phyloP scores from a whole-genome alignment of 2,888 invertebrate genomes.

The Andrena fulva region DNA sequence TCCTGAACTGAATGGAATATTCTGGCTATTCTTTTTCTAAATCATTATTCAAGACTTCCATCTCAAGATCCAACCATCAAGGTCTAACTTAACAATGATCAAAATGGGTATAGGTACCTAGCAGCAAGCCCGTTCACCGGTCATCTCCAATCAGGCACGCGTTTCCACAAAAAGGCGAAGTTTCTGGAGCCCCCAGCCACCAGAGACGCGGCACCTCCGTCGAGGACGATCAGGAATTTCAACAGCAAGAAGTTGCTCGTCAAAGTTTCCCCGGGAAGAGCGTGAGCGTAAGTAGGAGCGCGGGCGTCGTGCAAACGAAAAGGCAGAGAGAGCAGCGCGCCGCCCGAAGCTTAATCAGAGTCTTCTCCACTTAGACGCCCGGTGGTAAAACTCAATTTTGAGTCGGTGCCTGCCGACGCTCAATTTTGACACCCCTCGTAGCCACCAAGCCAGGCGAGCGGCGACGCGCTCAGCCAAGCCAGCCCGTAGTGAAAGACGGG shows the following conservation, averaged over 20 bases:
- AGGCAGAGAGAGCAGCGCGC: constrained; percentile 74
- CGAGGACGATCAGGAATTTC: constrained; percentile 34
- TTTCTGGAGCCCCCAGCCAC: neutral
- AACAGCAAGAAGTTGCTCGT: constrained; percentile 34
- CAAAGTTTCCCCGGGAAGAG: constrained; percentile 64
- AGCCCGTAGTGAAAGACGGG: constrained; percentile 34
- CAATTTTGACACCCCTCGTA: constrained; percentile 83
- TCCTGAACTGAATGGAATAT: neutral
- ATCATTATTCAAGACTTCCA: neutral
- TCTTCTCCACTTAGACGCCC: constrained; percentile 81
- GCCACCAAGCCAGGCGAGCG: constrained; percentile 71
- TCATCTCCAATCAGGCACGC: neutral
- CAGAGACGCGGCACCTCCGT: neutral
- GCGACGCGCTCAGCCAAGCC: neutral
- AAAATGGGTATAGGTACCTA: neutral
- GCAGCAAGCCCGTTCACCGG: too few relatives aligned
- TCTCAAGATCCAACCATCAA: too few relatives aligned
- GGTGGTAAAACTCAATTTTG: constrained; percentile 84
- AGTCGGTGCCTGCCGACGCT: constrained; percentile 78
- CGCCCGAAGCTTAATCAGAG: constrained; percentile 81
- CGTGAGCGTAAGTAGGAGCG: constrained; percentile 19
- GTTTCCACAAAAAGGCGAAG: neutral
- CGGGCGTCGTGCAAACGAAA: constrained; percentile 69
- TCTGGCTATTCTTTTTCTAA: neutral
- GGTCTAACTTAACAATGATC: neutral